Base-by-base conservation (phyloP, 2,888 invertebrate genomes). In the Dysmachus trigonus region DNA sequence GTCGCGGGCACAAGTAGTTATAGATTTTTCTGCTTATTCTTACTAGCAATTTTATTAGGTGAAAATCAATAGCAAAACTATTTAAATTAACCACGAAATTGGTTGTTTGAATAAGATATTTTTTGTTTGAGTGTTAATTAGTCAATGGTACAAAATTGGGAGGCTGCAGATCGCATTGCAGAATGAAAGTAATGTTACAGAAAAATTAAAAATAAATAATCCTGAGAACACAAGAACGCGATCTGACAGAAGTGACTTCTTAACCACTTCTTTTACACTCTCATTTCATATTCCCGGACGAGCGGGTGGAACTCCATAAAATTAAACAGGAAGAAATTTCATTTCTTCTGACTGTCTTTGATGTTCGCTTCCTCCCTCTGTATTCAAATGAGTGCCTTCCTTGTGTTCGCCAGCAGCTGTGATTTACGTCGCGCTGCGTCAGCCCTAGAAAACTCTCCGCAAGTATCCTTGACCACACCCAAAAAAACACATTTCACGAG, bases 381-480 rank as follows among this genome's bases (percentile, higher is more conserved):
- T 22, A 62, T 62, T 22, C 62, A 62, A 62, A 62, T 62, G 62
- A 62, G 18, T 8, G 2, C 27, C 27, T 8, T 22, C 4, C 76
- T 15, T n/a, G n/a, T n/a, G n/a, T n/a, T n/a, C 13, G 22, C 27
- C 38, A 10, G 18, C 18, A 38, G 35, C 22, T 10, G 22, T 18
- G 33, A 76, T 35, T 76, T 76, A 35, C 22, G 35, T 8, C 22
- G 22, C 76, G 22, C 76, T 35, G 35, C 38, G 33, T 76, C 22
- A 76, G 41, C 76, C 22, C 38, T 76, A 27, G 27, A 62, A 62
- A 62, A n/a, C n/a, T n/a, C n/a, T 10, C 22, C 62, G 22, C 22
- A 62, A 62, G 62, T 62, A 76, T 76, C 76, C 33, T 38, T 76
- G 76, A 76, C 76, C 76, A 76, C 76, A 76, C 76, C 76, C 76